phyloP scores from a whole-genome alignment of 2,888 invertebrate species.

The Pilophorus perplexus region DNA sequence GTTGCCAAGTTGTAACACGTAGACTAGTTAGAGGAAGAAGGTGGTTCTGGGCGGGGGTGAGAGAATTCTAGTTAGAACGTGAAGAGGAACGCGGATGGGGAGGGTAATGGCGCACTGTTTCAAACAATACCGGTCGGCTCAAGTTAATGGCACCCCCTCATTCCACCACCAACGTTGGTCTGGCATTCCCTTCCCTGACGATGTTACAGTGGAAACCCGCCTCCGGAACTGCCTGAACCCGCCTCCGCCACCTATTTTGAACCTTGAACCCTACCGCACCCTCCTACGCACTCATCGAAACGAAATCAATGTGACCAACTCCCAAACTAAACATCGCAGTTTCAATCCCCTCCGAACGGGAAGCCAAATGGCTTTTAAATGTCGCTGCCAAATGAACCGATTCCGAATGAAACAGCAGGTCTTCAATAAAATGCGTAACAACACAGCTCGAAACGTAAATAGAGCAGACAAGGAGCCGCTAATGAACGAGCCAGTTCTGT shows the following conservation, averaged over 20 bases:
- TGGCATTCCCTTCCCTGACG: constrained; percentile 4
- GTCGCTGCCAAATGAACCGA: too few relatives aligned
- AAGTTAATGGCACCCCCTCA: constrained; percentile 24
- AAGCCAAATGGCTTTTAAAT: constrained; percentile 4
- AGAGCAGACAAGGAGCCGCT: too few relatives aligned
- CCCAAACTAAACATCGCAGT: constrained; percentile 16
- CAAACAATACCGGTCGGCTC: constrained; percentile 31
- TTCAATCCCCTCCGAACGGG: background rate
- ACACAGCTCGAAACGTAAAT: too few relatives aligned
- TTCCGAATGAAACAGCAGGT: too few relatives aligned
- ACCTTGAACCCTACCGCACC: too few relatives aligned
- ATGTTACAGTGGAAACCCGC: background rate
- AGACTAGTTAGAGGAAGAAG: constrained; percentile 18
- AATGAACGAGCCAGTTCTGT: too few relatives aligned
- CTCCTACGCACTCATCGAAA: background rate
- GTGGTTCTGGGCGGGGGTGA: background rate
- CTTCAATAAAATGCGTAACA: too few relatives aligned
- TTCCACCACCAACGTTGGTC: background rate
- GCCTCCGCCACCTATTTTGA: too few relatives aligned
- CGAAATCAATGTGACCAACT: constrained; percentile 22
- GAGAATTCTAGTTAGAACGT: constrained; percentile 23
- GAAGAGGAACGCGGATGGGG: background rate
- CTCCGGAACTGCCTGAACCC: too few relatives aligned
- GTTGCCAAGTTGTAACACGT: constrained; percentile 32
- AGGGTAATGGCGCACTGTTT: constrained; percentile 32